These are phyloP conservation scores for Rhopalosiphum nymphaeae DNA, from an alignment of 2,888 invertebrate genomes.

Conservation along the genomic window DNA sequence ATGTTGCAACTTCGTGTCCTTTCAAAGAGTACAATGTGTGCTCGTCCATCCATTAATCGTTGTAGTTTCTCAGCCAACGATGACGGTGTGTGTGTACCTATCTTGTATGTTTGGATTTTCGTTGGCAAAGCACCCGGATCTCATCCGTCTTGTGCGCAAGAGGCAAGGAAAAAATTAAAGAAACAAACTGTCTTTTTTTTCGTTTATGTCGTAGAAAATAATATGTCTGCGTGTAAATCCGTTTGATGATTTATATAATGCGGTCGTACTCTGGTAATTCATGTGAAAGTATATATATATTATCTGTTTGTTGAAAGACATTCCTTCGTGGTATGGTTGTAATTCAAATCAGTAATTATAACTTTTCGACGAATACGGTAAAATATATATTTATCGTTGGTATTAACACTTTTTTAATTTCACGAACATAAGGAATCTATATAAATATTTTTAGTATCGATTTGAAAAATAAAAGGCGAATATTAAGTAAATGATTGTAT, in stretches of 20 bases:
- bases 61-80: conserved; percentile 21
- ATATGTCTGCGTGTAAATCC: conserved; percentile 13
- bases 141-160: background rate
- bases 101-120: conserved; percentile 8
- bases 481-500: background rate
- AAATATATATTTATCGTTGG: background rate
- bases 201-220: conserved; percentile 8
- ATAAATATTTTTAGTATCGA: background rate
- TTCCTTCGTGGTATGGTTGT: background rate
- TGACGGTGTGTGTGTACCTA: background rate
- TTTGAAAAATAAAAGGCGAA: background rate
- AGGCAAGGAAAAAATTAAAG: background rate
- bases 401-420: background rate
- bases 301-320: background rate
- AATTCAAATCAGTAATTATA: background rate
- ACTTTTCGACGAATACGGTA: background rate
- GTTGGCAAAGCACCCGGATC: conserved; percentile 40
- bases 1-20: background rate
- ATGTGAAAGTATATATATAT: background rate
- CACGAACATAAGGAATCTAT: background rate
- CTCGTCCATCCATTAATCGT: conserved; percentile 35
- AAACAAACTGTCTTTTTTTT: conserved; percentile 2
- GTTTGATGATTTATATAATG: conserved; percentile 25
- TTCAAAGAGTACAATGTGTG: background rate
- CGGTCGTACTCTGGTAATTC: background rate